Base-by-base conservation (phyloP, 2,113 vertebrate genomes). In the Coracopsis vasa region DNA sequence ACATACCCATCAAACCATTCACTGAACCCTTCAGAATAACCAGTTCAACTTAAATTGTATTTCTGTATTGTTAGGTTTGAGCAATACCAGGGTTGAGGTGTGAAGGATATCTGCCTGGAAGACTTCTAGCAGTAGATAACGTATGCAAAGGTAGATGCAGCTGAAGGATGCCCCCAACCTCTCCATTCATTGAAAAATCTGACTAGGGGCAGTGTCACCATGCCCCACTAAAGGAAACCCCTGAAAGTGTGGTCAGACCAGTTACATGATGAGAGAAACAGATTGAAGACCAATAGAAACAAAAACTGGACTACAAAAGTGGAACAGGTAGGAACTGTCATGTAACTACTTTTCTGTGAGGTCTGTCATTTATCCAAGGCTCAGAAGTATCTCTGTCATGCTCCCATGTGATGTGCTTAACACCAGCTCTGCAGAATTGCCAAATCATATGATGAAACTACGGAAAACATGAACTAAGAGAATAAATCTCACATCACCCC, bases 361-460 rank as follows among this genome's bases (percentile, higher is more conserved):
- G 44, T 91, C 80, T 92, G 51, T 79, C 69, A 31, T 35, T 78
- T 69, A 17, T 45, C 61, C 62, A 88, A 94, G 77, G 41, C 47
- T 91, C 70, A 81, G 66, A 75, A 87, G 31, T 33, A 79, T 64
- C 73, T 90, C 92, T 89, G 77, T 86, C 13, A 2, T 13, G 2
- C 60, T 92, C 60, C 56, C 35, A 24, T 53, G 77, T 81, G 51
- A 82, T 79, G 35, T 79, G 51, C 74, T 71, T 93, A 96, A 86
- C 65, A 87, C 44, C 37, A 65, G 44, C 80, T 65, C 86, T 74
- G 70, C 83, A 75, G 56, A 80, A 85, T 7, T 92, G 92, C 86
- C 86, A 94, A 92, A 88, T 89, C 70, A 65, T 75, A 81, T 84
- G 88, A 91, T 89, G 94, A 91, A 94, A 81, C 73, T 58, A 65